Evolutionary conservation across 1,140 invertebrate species (phyloP).

Genomic region (Pinna nobilis): DNA sequence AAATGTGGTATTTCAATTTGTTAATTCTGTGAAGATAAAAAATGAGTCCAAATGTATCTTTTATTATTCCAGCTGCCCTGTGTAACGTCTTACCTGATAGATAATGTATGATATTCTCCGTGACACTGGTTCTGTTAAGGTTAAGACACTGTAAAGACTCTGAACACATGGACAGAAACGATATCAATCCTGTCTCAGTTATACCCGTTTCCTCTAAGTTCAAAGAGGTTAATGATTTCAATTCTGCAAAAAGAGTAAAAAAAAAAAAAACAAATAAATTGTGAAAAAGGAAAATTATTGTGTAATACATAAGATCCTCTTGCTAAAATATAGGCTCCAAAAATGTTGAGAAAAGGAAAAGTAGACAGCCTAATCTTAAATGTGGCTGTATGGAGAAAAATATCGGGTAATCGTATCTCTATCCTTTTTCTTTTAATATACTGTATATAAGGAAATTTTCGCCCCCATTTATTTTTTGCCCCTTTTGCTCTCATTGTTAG

Average conservation of each 20-base stretch:
- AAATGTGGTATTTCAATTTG: too few relatives aligned
- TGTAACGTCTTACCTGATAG: constrained; percentile 47
- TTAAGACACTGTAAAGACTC: constrained; percentile 55
- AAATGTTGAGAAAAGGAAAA: too few relatives aligned
- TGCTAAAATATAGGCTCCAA: too few relatives aligned
- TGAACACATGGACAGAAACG: constrained; percentile 43
- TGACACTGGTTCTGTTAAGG: constrained; percentile 62
- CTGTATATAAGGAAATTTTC: too few relatives aligned
- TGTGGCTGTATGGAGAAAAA: too few relatives aligned
- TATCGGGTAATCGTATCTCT: too few relatives aligned
- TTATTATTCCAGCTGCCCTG: neutral
- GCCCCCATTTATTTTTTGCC: too few relatives aligned
- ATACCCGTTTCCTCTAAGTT: constrained; percentile 63
- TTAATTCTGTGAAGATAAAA: too few relatives aligned
- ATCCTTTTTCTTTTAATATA: too few relatives aligned
- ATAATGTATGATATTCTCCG: constrained; percentile 58
- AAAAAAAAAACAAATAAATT: neutral
- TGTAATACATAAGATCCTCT: neutral
- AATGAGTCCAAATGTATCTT: neutral
- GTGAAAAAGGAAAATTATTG: neutral
- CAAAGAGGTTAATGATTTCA: constrained; percentile 52
- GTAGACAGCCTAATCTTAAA: too few relatives aligned
- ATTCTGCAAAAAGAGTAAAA: constrained; percentile 44
- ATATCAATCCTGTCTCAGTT: constrained; percentile 60
- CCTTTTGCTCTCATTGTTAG: too few relatives aligned